phyloP scores from a whole-genome alignment of 2,113 vertebrate genomes.

The Malurus alboscapulatus region DNA sequence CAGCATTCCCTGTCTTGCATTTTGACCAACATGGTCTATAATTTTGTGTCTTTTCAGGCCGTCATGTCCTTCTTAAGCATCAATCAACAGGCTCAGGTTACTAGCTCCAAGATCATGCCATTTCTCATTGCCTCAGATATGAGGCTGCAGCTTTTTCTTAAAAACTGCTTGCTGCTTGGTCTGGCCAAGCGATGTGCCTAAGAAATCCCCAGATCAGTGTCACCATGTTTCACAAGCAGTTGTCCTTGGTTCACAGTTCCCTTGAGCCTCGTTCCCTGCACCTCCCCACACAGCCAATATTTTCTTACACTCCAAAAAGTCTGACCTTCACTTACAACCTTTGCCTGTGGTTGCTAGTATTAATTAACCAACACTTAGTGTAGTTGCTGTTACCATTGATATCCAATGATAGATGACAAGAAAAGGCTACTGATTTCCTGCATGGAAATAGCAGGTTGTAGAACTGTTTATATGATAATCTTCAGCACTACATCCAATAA shows the following conservation, averaged over 20 bases:
- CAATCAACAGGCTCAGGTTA: neutral
- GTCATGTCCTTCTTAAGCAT: neutral
- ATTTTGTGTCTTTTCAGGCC: neutral
- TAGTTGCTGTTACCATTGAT: neutral
- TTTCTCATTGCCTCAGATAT: neutral
- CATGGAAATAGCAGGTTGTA: neutral
- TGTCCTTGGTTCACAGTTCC: accelerated
- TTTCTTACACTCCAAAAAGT: neutral
- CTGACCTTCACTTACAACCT: neutral
- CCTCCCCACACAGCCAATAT: accelerated
- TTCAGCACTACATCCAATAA: neutral
- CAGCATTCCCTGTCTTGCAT: neutral
- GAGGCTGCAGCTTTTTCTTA: neutral
- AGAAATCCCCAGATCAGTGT: neutral
- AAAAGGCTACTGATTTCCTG: neutral
- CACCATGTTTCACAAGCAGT: neutral
- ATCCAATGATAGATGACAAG: neutral
- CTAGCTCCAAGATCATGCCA: neutral
- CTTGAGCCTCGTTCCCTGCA: neutral
- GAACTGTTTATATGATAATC: neutral
- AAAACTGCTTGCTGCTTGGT: neutral
- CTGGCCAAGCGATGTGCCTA: neutral
- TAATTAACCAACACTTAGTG: neutral
- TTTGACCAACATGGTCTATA: neutral
- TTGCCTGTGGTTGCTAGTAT: neutral